Evolutionary conservation across 1,140 invertebrate species (phyloP).

Genomic region (Scaptomyza graminum): DNA sequence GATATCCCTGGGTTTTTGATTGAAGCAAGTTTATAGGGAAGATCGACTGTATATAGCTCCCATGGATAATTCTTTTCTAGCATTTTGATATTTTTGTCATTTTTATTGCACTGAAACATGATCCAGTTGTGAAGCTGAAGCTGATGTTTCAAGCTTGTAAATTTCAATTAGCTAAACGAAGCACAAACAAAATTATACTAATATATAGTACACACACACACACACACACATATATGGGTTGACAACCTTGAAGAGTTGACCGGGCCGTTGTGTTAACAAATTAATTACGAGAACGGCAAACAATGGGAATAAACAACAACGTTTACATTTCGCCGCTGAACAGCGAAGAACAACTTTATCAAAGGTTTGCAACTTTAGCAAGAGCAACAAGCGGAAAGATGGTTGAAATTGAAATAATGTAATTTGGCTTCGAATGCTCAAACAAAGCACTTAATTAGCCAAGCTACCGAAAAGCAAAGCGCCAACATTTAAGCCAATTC

Average conservation of each 20-base stretch:
- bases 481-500: conserved; percentile 12
- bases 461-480: conserved; percentile 24
- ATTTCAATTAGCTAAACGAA: conserved; percentile 76
- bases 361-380: conserved; percentile 31
- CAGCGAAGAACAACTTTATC: conserved; percentile 29
- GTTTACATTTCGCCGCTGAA: conserved; percentile 56
- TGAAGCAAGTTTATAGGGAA: no score
- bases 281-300: conserved; percentile 66
- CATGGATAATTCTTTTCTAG: no score
- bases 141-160: conserved; percentile 38
- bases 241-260: conserved; percentile 28
- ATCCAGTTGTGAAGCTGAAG: conserved; percentile 23
- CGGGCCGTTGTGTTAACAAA: conserved; percentile 65
- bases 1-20: no score
- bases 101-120: conserved; percentile 6
- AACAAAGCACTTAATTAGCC: conserved; percentile 22
- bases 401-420: conserved; percentile 18
- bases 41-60: no score
- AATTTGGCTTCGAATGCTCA: conserved; percentile 8
- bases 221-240: conserved; percentile 6
- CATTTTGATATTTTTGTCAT: neutral
- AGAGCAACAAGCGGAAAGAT: conserved; percentile 1
- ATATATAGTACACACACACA: neutral
- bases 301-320: conserved; percentile 45
- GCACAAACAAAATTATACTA: conserved; percentile 46